Percentiles rank a stretch among this genome's conserved stretches.
Conservation (phyloP, 2,797 vertebrate species). For the Leucoraja ocellata region DNA sequence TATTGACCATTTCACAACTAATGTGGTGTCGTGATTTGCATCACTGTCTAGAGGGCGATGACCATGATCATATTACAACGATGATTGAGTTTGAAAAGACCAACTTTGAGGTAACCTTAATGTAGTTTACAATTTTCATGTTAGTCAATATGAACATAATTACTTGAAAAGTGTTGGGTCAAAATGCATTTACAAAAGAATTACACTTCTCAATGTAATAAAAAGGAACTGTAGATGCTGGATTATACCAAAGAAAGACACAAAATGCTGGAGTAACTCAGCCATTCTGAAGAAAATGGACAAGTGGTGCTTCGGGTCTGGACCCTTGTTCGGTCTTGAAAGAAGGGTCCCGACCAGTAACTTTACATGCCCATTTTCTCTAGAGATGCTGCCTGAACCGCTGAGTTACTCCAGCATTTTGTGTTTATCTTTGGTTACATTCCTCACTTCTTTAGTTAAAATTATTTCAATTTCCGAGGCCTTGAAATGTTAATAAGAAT, state of each 20-base stretch:
- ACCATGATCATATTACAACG: constrained; percentile 56
- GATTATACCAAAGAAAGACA: no score
- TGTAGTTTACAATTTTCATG: background rate
- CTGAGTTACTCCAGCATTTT: no score
- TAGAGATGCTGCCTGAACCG: no score
- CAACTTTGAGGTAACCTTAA: constrained; percentile 64
- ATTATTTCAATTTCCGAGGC: background rate
- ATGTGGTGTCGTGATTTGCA: constrained; percentile 81
- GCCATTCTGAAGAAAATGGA: no score
- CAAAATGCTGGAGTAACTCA: no score
- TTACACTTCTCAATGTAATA: background rate
- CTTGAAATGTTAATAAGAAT: background rate
- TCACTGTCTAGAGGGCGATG: constrained; percentile 60
- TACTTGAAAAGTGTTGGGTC: background rate
- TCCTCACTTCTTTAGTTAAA: background rate
- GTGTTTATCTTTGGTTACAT: no score
- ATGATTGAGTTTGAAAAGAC: constrained; percentile 67
- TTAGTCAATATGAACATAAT: background rate
- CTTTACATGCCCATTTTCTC: no score
- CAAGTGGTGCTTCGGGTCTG: no score
- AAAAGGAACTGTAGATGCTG: no score
- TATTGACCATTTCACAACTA: constrained; percentile 76
- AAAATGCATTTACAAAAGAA: background rate
- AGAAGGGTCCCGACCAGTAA: no score
- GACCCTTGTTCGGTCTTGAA: no score